Evolutionary conservation across 2,888 invertebrate species (phyloP).

Genomic region (Brachyopa scutellaris): DNA sequence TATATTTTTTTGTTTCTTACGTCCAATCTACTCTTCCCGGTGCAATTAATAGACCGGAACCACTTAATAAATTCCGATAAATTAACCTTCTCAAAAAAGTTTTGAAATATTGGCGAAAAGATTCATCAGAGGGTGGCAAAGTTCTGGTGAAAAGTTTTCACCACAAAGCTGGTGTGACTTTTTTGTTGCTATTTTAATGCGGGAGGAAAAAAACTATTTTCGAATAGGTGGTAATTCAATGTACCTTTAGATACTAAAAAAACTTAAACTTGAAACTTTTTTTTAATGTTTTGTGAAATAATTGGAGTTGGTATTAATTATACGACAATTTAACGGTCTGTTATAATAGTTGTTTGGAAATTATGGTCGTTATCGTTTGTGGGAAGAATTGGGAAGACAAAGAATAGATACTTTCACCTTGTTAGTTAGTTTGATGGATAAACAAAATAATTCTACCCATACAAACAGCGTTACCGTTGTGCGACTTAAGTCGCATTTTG

Average conservation of each 20-base stretch:
- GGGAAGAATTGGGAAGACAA: too few species aligned
- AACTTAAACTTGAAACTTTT: neutral
- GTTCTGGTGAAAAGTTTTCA: constrained; percentile 18
- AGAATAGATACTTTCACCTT: too few species aligned
- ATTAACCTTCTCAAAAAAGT: constrained; percentile 29
- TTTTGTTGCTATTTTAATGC: constrained; percentile 36
- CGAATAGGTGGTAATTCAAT: too few species aligned
- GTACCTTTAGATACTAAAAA: neutral
- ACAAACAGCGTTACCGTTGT: too few species aligned
- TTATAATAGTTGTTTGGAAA: constrained; percentile 26
- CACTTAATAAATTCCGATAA: constrained; percentile 34
- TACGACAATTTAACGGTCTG: constrained; percentile 4
- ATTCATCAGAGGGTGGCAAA: constrained; percentile 15
- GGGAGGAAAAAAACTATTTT: constrained; percentile 22
- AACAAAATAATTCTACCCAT: too few species aligned
- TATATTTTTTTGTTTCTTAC: neutral
- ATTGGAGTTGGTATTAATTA: constrained; percentile 11
- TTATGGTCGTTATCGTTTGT: constrained; percentile 14
- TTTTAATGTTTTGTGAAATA: neutral
- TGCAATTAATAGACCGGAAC: constrained; percentile 33
- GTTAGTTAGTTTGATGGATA: too few species aligned
- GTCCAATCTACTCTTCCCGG: neutral
- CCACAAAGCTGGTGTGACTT: neutral
- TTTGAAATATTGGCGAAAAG: constrained; percentile 17
- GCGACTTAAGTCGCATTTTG: too few species aligned